A percentile compares a stretch with the other conserved stretches of the same genome.
Conservation (phyloP, 2,113 vertebrate species). For the Leucopsar rothschildi region DNA sequence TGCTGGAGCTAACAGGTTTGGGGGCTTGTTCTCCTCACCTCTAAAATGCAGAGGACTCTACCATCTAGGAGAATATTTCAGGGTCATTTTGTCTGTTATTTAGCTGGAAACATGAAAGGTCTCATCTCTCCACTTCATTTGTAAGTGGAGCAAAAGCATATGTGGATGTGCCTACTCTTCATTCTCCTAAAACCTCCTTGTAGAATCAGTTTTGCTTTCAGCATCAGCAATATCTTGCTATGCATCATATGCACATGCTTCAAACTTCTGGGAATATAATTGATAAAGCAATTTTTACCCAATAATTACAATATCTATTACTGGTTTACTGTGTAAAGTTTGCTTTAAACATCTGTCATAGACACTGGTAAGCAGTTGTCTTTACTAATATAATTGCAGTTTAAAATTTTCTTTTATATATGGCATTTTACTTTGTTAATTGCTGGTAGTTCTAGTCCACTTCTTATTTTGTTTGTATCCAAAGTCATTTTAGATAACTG, state of each 20-base stretch:
- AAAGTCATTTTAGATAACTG: not conserved
- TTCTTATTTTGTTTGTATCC: not conserved
- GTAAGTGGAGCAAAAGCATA: not conserved
- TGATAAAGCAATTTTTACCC: not conserved
- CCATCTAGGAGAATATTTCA: not conserved
- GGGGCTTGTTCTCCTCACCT: not conserved
- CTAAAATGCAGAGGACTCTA: not conserved
- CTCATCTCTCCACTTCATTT: not conserved
- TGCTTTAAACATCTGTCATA: not conserved
- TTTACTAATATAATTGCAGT: not conserved
- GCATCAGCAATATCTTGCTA: not conserved
- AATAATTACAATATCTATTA: not conserved
- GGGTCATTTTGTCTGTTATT: not conserved
- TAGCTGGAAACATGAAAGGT: not conserved
- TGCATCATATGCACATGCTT: not conserved
- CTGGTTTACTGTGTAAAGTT: not conserved
- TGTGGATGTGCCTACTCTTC: not conserved
- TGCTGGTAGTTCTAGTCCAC: not conserved
- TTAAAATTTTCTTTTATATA: not conserved
- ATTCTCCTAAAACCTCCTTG: not conserved
- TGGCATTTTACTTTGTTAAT: not conserved
- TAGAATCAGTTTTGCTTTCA: not conserved
- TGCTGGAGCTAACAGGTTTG: not conserved
- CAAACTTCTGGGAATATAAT: not conserved
- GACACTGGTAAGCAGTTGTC: not conserved